Evolutionary conservation across 2,888 invertebrate genomes (phyloP).

Genomic region (Ichneumoninae sp.): DNA sequence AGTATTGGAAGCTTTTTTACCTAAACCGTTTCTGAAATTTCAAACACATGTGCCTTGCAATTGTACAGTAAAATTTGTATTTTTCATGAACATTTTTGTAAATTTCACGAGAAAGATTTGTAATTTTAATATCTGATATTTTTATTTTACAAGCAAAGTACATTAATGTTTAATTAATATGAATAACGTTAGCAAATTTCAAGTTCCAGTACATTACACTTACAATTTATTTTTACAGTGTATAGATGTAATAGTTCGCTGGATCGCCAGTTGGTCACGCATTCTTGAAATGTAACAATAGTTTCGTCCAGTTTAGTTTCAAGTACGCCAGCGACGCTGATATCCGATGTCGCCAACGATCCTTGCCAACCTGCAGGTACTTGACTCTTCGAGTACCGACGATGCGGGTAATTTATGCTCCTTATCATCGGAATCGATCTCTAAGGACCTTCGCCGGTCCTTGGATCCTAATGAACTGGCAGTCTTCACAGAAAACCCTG

Average conservation of each 20-base stretch:
- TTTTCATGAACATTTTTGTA: too few species aligned
- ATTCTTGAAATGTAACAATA: conserved; percentile 69
- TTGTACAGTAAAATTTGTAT: too few species aligned
- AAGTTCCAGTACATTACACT: too few species aligned
- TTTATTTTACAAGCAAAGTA: too few species aligned
- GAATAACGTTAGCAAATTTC: too few species aligned
- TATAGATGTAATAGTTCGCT: conserved; percentile 54
- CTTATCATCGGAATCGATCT: conserved; percentile 23
- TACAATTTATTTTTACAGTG: too few species aligned
- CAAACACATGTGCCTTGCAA: too few species aligned
- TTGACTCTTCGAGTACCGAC: conserved; percentile 63
- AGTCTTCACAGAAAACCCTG: not conserved
- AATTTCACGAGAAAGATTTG: too few species aligned
- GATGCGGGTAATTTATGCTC: conserved; percentile 71
- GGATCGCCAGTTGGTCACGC: conserved; percentile 77
- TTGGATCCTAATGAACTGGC: not conserved
- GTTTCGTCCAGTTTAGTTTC: not conserved
- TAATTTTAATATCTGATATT: too few species aligned
- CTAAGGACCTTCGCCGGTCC: not conserved
- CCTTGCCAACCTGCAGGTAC: conserved; percentile 50
- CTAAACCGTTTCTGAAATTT: too few species aligned
- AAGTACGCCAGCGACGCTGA: conserved; percentile 73
- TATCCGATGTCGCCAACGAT: conserved; percentile 67
- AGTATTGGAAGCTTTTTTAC: too few species aligned
- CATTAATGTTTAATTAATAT: too few species aligned